Base-by-base conservation (phyloP, 2,888 invertebrate species). In the Tenthredo distinguenda region DNA sequence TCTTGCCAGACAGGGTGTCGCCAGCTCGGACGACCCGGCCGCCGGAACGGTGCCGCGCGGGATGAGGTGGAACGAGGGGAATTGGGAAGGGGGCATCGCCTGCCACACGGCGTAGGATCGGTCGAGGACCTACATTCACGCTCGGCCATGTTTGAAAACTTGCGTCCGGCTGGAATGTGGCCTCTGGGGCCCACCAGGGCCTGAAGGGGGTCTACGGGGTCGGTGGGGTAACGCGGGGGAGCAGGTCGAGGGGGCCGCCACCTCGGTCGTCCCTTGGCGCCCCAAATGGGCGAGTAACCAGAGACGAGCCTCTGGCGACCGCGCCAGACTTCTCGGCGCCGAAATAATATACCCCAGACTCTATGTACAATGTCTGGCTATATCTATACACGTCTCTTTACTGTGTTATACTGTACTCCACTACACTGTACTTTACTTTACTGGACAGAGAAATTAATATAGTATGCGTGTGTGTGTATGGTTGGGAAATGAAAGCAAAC, bases 1-100 rank as follows among this genome's bases (percentile, higher is more conserved):
- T 96, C 96, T 96, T 95, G 96, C 97, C 97, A 97, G 97, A 97
- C 97, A 97, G 96, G 97, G 97, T 97, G 97, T 97, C 97, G 97
- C 97, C 97, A 96, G 96, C 95, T 96, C 95, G 95, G 96, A 95
- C 95, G 95, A 95, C 96, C 96, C 96, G 97, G 97, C 96, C 90
- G 90, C 90, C 87, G 90, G 90, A 89, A 90, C 90, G 83, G 83
- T 62, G 83, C 83, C 50, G 68, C 43, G 83, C 68, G 65, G 68
- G 83, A 81, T 81, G 86, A 86, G 89, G 85, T 47, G 84, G 74
- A 81, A 84, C 85, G 86, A 85, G 84, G 79, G 86, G 87, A 86
- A 86, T 87, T 37, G 87, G 85, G 85, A 86, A 84, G 88, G 87
- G 85, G 86, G 81, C 47, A 83, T 83, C 83, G 83, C 83, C 76